Evolutionary conservation across 1,140 invertebrate genomes (phyloP), one percentile per base, ranked within the genome.

Genomic region (Zaprionus lachaisei): DNA sequence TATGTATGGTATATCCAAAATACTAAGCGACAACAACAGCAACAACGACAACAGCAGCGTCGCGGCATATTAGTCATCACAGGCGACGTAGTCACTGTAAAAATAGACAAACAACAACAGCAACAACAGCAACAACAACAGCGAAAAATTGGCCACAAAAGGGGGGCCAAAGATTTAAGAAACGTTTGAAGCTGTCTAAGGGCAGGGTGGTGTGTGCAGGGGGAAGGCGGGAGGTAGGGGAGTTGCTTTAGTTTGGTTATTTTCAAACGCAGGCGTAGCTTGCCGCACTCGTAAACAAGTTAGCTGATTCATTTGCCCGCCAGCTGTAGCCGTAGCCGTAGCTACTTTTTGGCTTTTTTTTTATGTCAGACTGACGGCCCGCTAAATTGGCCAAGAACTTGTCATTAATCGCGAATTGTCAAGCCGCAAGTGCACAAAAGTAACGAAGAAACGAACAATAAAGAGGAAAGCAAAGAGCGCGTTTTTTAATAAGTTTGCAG

Each of bases 251-350:
- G 31, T 34, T 34, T 34, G 31, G 38, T 31, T 55, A 37, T 24
- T 22, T 64, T 15, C 24, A 15, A 28, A 38, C 51, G 55, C 26
- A 38, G 49, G 66, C 67, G 54, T 70, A 69, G 72, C 37, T 47
- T 58, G 55, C 58, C 31, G 31, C 31, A 34, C 31, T 34, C 31
- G 31, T 34, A 73, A 73, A 68, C 64, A 68, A 73, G 58, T 41
- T 67, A 49, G 67, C 65, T 82, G 80, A 81, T 62, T 82, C 75
- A 81, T 79, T 57, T 72, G 58, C 20, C 63, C 28, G 31, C 34
- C 34, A 70, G 71, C 71, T 80, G 71, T 66, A 41, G 38, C 38
- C 15, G 38, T 41, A 41, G 38, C 38, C 15, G 38, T 41, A 41
- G 38, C 38, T n/a, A n/a, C 38, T 41, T n/a, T 41, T 14, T n/a